Base-by-base conservation (phyloP, 2,888 invertebrate species). In the Epinotia brunnichana region DNA sequence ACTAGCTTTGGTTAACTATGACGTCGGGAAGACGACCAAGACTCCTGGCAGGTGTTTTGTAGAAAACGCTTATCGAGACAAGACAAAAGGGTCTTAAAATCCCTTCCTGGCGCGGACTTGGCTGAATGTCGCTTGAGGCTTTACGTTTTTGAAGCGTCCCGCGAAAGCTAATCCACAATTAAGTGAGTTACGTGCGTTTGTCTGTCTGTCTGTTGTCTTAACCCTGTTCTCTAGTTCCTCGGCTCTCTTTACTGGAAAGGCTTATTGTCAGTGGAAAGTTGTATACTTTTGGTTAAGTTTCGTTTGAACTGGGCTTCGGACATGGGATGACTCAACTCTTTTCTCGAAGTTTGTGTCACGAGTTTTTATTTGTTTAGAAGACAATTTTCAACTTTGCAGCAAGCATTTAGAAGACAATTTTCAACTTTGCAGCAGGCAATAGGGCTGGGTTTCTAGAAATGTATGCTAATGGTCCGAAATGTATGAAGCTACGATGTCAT, bases 141-240 rank as follows among this genome's bases (percentile, higher is more conserved):
- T 41, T 64, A 21, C 13, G 39, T 10, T 15, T 21, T 3, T 29
- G 2, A n/a, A 21, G 48, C 10, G 41, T 19, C 41, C 7, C 21
- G 66, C 41, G 66, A 66, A 56, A 66, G 54, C 66, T 54, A 54
- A 66, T 66, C 41, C 39, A 41, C 66, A 56, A 54, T 66, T 64
- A 64, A 64, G 54, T 66, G 54, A 66, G 24, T 41, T 41, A 54
- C 54, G 54, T 66, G 35, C 64, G 64, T 64, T 64, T 66, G 66
- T 64, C 44, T 62, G 41, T 41, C 41, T 24, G 64, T 66, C 54
- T 66, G 54, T 66, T 66, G 54, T 66, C 54, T 21, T 66, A 66
- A 66, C 66, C 66, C 21, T 66, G 66, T 66, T 66, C 64, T 66
- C 54, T 24, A 54, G 24, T 66, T 56, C 21, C 54, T 56, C 54